Base-by-base conservation (phyloP, 2,113 vertebrate species). In the Coryphaenoides rupestris region DNA sequence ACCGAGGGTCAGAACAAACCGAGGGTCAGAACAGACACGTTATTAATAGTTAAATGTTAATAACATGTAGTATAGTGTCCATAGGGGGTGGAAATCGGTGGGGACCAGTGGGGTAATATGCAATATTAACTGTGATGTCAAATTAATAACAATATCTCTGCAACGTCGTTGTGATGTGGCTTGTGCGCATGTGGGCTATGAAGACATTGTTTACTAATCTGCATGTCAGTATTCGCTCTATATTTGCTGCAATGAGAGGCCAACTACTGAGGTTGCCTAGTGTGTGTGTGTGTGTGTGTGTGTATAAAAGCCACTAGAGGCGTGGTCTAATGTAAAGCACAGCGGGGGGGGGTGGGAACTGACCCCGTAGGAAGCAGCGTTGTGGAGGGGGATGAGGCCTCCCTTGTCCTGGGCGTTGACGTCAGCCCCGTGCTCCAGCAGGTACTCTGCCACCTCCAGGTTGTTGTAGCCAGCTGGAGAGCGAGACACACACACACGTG, bases 321-420 rank as follows among this genome's bases (percentile, higher is more conserved):
- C 21, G 19, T n/a, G 22, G 58, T 33, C 24, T 12, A 60, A 53
- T 63, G n/a, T 26, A 26, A 6, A 26, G 3, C 24, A 3, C 3
- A 26, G 24, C 6, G 9, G 62, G 2, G 13, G 16, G 45, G 24
- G 33, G 54, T 5, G 7, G 49, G 58, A 9, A 84, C 95, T 92
- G 77, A 98, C 97, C 92, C 97, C 97, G 24, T 99, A 99, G 21
- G 97, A 99, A 26, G 97, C 97, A 47, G 97, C 97, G 19, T 99
- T 99, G 80, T 99, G 96, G 50, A 99, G 93, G n/a, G 97, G 97
- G 74, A 99, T 99, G 61, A 99, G 90, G 53, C 97, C 96, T 63
- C 97, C 97, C 89, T 98, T 99, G 86, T 99, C 97, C 82, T 99
- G 97, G 19, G 97, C 96, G 21, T 99, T 99, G 65, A 99, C 97